These are phyloP conservation scores for Euura lappo DNA, from an alignment of 1,140 invertebrate species.

Conservation along the genomic window DNA sequence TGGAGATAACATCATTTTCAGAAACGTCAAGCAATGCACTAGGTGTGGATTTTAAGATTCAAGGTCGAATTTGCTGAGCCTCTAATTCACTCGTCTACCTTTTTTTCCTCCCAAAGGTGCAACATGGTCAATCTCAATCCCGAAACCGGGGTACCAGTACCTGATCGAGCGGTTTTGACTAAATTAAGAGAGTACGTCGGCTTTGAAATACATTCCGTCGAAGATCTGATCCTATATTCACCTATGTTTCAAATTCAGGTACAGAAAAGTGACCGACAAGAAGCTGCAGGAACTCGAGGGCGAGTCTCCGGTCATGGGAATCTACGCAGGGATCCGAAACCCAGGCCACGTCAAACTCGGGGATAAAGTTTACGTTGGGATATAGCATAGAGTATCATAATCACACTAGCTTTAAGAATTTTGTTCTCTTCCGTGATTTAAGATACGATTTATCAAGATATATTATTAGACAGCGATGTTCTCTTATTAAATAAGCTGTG, in stretches of 20 bases:
- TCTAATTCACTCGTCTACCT: no score
- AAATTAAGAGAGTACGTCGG: background rate
- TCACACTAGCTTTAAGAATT: no score
- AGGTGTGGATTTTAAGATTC: slow-evolving; percentile 23
- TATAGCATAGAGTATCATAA: background rate
- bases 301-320: slow-evolving; percentile 22
- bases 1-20: slow-evolving; percentile 48
- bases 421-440: no score
- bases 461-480: no score
- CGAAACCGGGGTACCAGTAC: slow-evolving; percentile 28
- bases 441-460: no score
- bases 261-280: slow-evolving; percentile 16
- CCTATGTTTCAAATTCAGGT: slow-evolving; percentile 16
- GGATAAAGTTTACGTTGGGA: slow-evolving; percentile 25
- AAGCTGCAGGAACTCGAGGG: slow-evolving; percentile 17
- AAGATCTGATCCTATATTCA: no score
- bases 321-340: slow-evolving; percentile 20
- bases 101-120: slow-evolving; percentile 33
- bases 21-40: slow-evolving; percentile 50
- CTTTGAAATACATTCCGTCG: no score
- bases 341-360: slow-evolving; percentile 21
- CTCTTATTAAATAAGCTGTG: background rate
- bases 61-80: no score
- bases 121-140: slow-evolving; percentile 41
- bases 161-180: background rate